Conservation (phyloP, 1,140 invertebrate genomes). For the Cryptotermes secundus region DNA sequence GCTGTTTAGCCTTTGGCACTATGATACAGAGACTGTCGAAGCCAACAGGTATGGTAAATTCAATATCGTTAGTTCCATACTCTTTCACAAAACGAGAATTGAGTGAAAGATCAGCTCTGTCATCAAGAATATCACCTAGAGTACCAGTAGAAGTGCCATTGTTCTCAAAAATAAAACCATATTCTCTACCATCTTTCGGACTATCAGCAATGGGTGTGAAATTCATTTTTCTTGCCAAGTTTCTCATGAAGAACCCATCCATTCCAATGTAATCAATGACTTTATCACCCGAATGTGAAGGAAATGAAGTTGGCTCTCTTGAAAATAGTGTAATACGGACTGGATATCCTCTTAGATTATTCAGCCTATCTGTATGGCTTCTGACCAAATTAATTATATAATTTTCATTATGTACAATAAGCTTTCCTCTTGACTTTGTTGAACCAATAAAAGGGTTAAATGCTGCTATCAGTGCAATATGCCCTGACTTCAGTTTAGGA, state of each 20-base stretch:
- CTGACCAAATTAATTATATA: neutral
- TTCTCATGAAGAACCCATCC: neutral
- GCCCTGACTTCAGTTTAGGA: neutral
- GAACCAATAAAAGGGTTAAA: neutral
- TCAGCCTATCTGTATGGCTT: neutral
- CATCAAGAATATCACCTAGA: slow-evolving; percentile 45
- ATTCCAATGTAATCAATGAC: neutral
- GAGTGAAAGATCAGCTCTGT: slow-evolving; percentile 45
- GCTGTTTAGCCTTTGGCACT: slow-evolving; percentile 45
- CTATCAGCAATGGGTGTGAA: neutral
- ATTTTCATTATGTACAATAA: neutral
- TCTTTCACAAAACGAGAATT: slow-evolving; percentile 47
- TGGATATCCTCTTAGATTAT: slow-evolving; percentile 43
- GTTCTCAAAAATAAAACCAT: slow-evolving; percentile 38
- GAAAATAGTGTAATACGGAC: slow-evolving; percentile 45
- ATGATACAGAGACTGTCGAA: slow-evolving; percentile 48
- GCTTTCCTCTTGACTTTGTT: neutral
- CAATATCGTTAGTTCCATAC: slow-evolving; percentile 43
- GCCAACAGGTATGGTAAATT: slow-evolving; percentile 44
- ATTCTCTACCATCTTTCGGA: slow-evolving; percentile 35
- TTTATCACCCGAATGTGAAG: neutral
- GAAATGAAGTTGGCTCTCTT: neutral
- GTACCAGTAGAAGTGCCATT: slow-evolving; percentile 47
- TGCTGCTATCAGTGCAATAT: neutral
- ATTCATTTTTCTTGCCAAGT: neutral